Base-by-base conservation (phyloP, 2,888 invertebrate genomes). In the Caprella mutica region DNA sequence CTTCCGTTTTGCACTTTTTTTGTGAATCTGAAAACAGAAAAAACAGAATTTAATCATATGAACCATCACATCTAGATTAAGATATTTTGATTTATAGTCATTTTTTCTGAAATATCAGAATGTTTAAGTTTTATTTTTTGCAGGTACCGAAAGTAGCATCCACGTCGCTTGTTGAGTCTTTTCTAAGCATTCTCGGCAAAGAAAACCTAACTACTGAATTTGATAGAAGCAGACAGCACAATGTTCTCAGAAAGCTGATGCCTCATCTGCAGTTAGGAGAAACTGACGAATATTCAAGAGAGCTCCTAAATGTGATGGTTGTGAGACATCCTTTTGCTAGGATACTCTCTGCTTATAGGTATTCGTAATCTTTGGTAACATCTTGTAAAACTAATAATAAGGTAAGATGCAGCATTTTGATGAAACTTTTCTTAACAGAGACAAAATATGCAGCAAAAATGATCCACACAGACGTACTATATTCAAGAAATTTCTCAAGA, bases 271-370 rank as follows among this genome's bases (percentile, higher is more conserved):
- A 14, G 9, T 26, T 40, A 2, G 21, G 24, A 1, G 59, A 59
- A 43, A 17, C 6, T 1, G 3, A 27, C n/a, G 21, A 29, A 1
- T n/a, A n/a, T n/a, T n/a, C n/a, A n/a, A n/a, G n/a, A n/a, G 59
- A 59, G 48, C 19, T 5, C 1, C 3, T 44, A 17, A 21, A 14
- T 6, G 58, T 62, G 23, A 50, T 62, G 56, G 50, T 54, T 14
- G 53, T 62, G 50, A 58, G 62, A 24, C 62, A 62, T 39, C 62
- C 62, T 19, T 59, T 62, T 44, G 52, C 52, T 5, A 58, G 62
- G 35, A 35, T 62, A 21, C 54, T 62, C 4, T 62, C 62, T 23
- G 62, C 62, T 19, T 62, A 56, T 44, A 62, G 62, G 62, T 62
- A 23, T 14, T 14, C 5, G n/a, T n/a, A n/a, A n/a, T n/a, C n/a